Evolutionary conservation across 1,140 invertebrate species (phyloP).

Genomic region (Latrodectus geometricus): DNA sequence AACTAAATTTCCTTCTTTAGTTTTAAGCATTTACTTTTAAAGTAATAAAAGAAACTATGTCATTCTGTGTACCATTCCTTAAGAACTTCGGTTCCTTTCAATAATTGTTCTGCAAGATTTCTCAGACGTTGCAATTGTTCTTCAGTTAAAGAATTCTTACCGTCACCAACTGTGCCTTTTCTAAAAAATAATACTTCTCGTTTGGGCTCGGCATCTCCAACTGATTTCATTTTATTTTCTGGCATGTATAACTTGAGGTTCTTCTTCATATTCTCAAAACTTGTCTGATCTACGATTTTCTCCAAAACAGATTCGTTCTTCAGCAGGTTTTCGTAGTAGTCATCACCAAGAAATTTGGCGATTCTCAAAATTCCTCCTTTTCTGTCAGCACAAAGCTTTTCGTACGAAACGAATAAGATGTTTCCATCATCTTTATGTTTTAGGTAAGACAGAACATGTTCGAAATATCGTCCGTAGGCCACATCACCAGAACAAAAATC

Average conservation of each 20-base stretch:
- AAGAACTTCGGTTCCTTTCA: slow-evolving; percentile 10
- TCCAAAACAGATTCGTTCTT: background rate
- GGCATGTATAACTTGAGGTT: background rate
- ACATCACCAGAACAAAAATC: slow-evolving; percentile 28
- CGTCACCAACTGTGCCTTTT: slow-evolving; percentile 37
- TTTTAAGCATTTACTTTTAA: too few species aligned
- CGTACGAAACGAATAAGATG: slow-evolving; percentile 65
- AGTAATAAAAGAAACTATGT: too few species aligned
- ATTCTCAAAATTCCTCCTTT: slow-evolving; percentile 45
- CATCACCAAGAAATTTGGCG: slow-evolving; percentile 68
- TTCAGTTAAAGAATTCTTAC: background rate
- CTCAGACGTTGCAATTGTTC: background rate
- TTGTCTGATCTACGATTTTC: background rate
- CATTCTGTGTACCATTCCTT: slow-evolving; percentile 14
- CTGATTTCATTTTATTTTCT: too few species aligned
- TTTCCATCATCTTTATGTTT: slow-evolving; percentile 63
- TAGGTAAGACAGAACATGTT: slow-evolving; percentile 66
- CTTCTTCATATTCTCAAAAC: slow-evolving; percentile 17
- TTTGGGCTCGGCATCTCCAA: too few species aligned
- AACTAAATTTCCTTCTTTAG: too few species aligned
- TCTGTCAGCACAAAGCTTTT: slow-evolving; percentile 59
- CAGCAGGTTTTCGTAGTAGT: background rate
- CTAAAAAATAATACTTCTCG: background rate
- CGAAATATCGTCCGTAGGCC: slow-evolving; percentile 59
- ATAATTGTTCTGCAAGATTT: background rate